phyloP scores from a whole-genome alignment of 2,888 invertebrate species.

The Criorhina ranunculi region DNA sequence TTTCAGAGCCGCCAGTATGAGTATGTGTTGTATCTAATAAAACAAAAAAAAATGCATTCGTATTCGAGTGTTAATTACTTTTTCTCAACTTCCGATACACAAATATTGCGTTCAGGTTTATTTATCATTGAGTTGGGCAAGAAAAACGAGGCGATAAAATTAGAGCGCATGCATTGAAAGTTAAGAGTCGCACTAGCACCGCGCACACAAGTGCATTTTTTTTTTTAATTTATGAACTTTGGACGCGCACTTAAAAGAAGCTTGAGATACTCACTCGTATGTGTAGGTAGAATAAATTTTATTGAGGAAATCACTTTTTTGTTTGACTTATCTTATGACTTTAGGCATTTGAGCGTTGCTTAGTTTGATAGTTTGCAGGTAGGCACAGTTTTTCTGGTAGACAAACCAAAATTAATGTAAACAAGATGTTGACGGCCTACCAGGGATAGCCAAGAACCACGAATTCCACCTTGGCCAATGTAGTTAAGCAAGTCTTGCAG shows the following conservation, averaged over 20 bases:
- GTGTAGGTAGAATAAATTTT: neutral
- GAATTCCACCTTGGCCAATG: no score
- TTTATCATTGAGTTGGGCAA: conserved; percentile 48
- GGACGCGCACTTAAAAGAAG: neutral
- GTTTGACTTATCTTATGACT: no score
- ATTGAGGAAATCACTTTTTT: neutral
- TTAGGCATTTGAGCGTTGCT: no score
- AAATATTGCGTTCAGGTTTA: conserved; percentile 42
- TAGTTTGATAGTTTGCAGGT: no score
- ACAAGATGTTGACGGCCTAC: no score
- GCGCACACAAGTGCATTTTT: conserved; percentile 5
- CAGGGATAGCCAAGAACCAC: no score
- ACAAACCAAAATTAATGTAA: no score
- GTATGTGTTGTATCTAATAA: conserved; percentile 5
- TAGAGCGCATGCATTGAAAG: conserved; percentile 29
- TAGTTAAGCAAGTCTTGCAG: no score
- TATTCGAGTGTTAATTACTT: conserved; percentile 38
- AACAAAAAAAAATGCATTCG: conserved; percentile 10
- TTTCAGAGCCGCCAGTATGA: neutral
- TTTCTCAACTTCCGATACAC: conserved; percentile 42
- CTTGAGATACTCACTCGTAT: neutral
- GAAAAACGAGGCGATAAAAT: conserved; percentile 39
- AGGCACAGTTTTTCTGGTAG: no score
- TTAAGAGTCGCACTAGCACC: neutral
- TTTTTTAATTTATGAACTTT: conserved; percentile 14